Evolutionary conservation across 2,888 invertebrate genomes (phyloP).

Genomic region (Stenurella melanura): DNA sequence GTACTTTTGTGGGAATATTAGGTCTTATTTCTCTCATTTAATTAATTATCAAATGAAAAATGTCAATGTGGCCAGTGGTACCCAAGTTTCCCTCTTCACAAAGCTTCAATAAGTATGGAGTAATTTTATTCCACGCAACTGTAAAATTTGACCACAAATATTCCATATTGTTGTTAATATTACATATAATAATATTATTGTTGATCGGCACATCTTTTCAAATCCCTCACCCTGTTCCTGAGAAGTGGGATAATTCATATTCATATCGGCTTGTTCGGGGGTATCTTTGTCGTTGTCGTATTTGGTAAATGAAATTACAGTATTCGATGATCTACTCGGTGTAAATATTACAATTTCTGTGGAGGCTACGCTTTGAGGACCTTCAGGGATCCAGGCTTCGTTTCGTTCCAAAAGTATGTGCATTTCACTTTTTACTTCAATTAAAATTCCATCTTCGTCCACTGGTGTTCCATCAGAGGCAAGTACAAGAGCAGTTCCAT

Average conservation of each 20-base stretch:
- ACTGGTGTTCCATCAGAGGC: constrained; percentile 13
- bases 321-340: not conserved
- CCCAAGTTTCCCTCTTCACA: too few relatives aligned
- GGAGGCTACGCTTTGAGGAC: not conserved
- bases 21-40: too few relatives aligned
- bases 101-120: not conserved
- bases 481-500: constrained; percentile 7
- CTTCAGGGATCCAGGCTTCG: constrained; percentile 3
- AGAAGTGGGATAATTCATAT: too few relatives aligned
- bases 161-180: constrained; percentile 7
- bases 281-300: not conserved
- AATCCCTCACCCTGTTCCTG: too few relatives aligned
- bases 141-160: constrained; percentile 12
- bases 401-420: not conserved
- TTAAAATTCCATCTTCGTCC: constrained; percentile 11
- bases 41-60: too few relatives aligned
- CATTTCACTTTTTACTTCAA: constrained; percentile 5
- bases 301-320: not conserved
- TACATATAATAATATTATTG: constrained; percentile 5
- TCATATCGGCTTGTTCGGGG: too few relatives aligned
- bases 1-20: too few relatives aligned
- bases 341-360: not conserved
- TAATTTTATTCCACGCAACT: constrained; percentile 10
- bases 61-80: too few relatives aligned
- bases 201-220: too few relatives aligned